Conservation (phyloP, 2,113 vertebrate genomes). For the Shinisaurus crocodilurus region DNA sequence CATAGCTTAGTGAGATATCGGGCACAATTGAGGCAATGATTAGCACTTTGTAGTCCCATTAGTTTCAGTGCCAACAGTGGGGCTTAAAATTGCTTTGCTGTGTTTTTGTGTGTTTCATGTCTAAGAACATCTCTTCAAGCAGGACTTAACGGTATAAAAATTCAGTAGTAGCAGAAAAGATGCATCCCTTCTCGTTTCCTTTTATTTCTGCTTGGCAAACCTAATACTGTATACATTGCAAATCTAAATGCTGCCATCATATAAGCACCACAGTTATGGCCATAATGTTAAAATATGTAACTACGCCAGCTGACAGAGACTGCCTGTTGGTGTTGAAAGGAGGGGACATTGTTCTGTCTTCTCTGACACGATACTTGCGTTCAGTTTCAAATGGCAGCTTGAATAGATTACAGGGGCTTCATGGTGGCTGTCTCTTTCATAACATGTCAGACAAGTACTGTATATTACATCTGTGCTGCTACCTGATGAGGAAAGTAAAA, state of each 20-base stretch:
- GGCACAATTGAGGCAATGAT: neutral
- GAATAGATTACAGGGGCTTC: constrained; percentile 34
- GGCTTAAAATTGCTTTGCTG: neutral
- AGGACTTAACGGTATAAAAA: neutral
- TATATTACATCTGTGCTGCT: constrained; percentile 25
- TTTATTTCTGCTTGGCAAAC: constrained; percentile 13
- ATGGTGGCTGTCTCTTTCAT: neutral
- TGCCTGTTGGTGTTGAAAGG: neutral
- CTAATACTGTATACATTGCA: neutral
- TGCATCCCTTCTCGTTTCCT: neutral
- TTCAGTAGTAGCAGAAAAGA: constrained; percentile 6
- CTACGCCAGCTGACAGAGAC: constrained; percentile 12
- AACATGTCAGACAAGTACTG: neutral
- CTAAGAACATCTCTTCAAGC: neutral
- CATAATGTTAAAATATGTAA: constrained; percentile 14
- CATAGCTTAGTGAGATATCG: neutral
- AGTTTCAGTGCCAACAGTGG: neutral
- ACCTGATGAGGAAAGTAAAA: constrained; percentile 29
- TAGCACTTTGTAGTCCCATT: neutral
- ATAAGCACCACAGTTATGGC: neutral
- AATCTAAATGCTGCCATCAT: neutral
- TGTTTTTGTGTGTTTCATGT: neutral
- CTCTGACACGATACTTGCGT: constrained; percentile 28
- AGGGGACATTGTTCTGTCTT: constrained; percentile 31
- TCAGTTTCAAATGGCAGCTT: constrained; percentile 41